Evolutionary conservation across 2,888 invertebrate species (phyloP).

Genomic region (Caenorhabditis plicata): DNA sequence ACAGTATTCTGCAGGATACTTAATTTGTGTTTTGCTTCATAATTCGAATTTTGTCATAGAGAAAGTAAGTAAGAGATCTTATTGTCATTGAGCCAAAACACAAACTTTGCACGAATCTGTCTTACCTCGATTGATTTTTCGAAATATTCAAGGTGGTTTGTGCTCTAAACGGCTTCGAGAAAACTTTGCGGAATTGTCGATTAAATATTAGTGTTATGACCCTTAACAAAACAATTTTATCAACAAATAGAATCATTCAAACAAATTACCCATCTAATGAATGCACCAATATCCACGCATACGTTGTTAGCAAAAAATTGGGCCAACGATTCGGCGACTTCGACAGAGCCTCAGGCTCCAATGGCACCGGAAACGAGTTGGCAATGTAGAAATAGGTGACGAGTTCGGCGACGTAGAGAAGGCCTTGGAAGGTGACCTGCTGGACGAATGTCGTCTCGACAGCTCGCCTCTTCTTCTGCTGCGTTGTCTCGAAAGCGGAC

Average conservation of each 20-base stretch:
- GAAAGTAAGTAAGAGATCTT: no score
- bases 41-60: no score
- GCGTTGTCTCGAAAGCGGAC: constrained; percentile 31
- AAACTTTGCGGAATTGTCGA: constrained; percentile 36
- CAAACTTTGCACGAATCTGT: not conserved
- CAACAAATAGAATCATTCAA: not conserved
- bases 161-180: constrained; percentile 22
- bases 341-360: constrained; percentile 2
- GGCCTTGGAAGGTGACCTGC: constrained; percentile 41
- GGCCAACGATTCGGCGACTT: constrained; percentile 41
- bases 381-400: constrained; percentile 44
- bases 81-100: not conserved
- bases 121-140: constrained; percentile 34
- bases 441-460: constrained; percentile 44
- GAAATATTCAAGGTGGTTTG: constrained; percentile 21
- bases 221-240: constrained; percentile 7
- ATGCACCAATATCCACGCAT: constrained; percentile 42
- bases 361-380: constrained; percentile 20
- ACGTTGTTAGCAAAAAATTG: constrained; percentile 46
- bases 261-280: constrained; percentile 37
- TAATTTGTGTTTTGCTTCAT: no score
- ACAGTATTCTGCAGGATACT: no score
- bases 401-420: constrained; percentile 40
- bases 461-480: constrained; percentile 33
- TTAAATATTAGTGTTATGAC: constrained; percentile 41